Conservation (phyloP, 2,113 vertebrate species). For the Odobenus rosmarus region DNA sequence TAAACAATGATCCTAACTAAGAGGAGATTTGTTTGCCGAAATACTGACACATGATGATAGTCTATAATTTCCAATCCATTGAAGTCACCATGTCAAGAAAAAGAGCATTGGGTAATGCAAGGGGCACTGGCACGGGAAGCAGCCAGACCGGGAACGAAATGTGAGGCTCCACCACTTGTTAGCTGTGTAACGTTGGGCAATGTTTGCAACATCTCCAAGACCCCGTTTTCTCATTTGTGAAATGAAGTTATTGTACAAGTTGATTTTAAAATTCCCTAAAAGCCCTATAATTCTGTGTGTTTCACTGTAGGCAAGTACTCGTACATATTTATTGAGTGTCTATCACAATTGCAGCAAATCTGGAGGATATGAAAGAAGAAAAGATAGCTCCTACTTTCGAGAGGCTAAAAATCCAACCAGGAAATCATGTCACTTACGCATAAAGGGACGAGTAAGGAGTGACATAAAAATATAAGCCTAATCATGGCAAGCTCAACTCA, state of each 20-base stretch:
- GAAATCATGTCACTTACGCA: not conserved
- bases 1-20: not conserved
- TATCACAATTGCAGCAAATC: not conserved
- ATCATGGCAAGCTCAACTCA: not conserved
- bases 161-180: not conserved
- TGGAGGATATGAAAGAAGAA: not conserved
- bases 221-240: not conserved
- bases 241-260: not conserved
- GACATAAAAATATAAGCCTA: not conserved
- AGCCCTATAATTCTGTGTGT: not conserved
- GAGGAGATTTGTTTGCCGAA: not conserved
- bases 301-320: not conserved
- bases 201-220: not conserved
- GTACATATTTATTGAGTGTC: not conserved
- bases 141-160: not conserved
- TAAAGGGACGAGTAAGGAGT: not conserved
- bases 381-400: not conserved
- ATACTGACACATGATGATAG: not conserved
- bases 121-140: not conserved
- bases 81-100: not conserved
- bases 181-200: not conserved
- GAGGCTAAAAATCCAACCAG: not conserved
- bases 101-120: not conserved
- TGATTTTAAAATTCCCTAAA: not conserved
- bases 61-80: not conserved